Percentiles rank a stretch among this genome's conserved stretches.
These are phyloP conservation scores for Stictonetta naevosa DNA, from an alignment of 2,113 vertebrate genomes.

Conservation along the genomic window DNA sequence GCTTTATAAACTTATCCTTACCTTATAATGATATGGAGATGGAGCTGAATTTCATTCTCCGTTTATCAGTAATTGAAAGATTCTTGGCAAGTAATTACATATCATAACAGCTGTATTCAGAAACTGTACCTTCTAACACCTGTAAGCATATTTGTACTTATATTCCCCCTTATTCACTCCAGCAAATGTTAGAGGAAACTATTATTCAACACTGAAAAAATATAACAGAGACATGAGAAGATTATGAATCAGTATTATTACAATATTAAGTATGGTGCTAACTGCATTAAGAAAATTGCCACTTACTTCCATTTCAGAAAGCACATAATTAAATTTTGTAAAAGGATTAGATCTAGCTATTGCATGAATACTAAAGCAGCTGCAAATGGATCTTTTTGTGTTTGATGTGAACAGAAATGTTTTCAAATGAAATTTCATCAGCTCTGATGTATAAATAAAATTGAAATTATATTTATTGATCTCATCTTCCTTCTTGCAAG, in stretches of 20 bases:
- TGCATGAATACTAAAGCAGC: constrained; percentile 26
- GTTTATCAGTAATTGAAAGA: constrained; percentile 15
- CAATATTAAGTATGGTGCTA: constrained; percentile 30
- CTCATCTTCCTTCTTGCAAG: background rate
- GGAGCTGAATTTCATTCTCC: constrained; percentile 12
- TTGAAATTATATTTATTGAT: background rate
- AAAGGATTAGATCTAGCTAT: constrained; percentile 13
- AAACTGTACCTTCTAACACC: background rate
- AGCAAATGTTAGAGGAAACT: background rate
- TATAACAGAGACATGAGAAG: constrained; percentile 14
- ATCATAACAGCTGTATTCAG: background rate
- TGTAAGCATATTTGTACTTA: background rate
- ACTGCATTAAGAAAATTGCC: constrained; percentile 63
- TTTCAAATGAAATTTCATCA: constrained; percentile 13
- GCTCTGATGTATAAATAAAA: background rate
- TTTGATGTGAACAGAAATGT: background rate
- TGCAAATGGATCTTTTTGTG: background rate
- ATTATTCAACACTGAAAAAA: background rate
- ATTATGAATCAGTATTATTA: constrained; percentile 36
- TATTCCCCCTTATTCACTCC: background rate
- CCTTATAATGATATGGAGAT: constrained; percentile 25
- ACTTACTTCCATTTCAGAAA: constrained; percentile 49
- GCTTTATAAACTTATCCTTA: constrained; percentile 6
- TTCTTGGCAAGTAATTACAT: background rate
- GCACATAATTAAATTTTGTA: constrained; percentile 51